Conservation (phyloP, 2,888 invertebrate species). For the Drosophila birchii region DNA sequence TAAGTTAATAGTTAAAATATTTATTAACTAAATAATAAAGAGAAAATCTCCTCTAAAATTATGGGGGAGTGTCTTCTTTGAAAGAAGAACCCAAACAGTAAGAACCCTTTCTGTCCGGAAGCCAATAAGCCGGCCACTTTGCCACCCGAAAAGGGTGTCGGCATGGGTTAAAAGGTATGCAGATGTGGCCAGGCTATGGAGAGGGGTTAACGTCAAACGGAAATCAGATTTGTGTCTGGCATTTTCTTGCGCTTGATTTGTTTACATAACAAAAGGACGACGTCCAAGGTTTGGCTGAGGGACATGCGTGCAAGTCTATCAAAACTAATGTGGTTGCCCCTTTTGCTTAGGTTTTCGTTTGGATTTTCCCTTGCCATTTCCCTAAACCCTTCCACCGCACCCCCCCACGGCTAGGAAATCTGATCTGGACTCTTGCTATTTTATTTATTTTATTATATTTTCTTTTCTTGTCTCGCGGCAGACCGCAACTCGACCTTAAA, state of each 20-base stretch:
- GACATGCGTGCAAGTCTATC: slow-evolving; percentile 73
- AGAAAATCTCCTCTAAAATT: not conserved
- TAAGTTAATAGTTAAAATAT: not conserved
- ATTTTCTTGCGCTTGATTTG: slow-evolving; percentile 65
- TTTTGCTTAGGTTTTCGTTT: not conserved
- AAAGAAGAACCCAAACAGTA: not conserved
- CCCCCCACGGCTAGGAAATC: slow-evolving; percentile 4
- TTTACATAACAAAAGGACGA: slow-evolving; percentile 49
- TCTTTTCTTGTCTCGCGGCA: slow-evolving; percentile 53
- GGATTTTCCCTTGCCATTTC: not conserved
- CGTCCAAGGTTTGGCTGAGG: slow-evolving; percentile 44
- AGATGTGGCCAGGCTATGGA: slow-evolving; percentile 8
- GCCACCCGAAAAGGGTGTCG: slow-evolving; percentile 26
- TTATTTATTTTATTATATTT: slow-evolving; percentile 31
- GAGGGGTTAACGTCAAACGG: slow-evolving; percentile 52
- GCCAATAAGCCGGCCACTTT: slow-evolving; percentile 63
- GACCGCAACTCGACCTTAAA: slow-evolving; percentile 63
- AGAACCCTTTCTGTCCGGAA: slow-evolving; percentile 31
- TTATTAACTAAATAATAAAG: not conserved
- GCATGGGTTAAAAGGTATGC: slow-evolving; percentile 20
- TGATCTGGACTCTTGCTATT: slow-evolving; percentile 24
- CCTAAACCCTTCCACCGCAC: too few relatives aligned
- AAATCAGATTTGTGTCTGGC: slow-evolving; percentile 68
- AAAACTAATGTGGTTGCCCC: slow-evolving; percentile 61
- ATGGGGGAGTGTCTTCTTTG: not conserved